phyloP scores from a whole-genome alignment of 2,113 vertebrate species.

The mouse (Mus musculus) region DNA sequence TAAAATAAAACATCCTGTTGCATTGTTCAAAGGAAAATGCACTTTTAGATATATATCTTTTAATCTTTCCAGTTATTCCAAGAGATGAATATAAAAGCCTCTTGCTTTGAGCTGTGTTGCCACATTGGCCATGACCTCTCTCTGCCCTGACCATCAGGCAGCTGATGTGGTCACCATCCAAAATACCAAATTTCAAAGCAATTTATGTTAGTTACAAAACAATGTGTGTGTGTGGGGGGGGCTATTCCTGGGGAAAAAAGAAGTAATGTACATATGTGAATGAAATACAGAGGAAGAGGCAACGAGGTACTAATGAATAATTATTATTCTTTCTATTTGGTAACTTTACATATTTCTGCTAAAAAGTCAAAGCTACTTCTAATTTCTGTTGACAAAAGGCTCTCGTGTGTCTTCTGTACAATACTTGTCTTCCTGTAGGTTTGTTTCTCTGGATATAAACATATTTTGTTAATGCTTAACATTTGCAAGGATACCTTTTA shows the following conservation, averaged over 20 bases:
- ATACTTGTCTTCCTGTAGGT: not conserved
- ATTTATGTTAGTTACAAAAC: not conserved
- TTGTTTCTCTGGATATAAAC: not conserved
- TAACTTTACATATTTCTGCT: not conserved
- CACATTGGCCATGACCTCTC: not conserved
- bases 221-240: not conserved
- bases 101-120: not conserved
- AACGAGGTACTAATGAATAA: not conserved
- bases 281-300: not conserved
- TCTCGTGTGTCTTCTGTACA: not conserved
- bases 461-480: not conserved
- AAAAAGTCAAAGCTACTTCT: not conserved
- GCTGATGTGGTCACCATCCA: not conserved
- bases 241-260: not conserved
- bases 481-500: not conserved
- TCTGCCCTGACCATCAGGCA: not conserved
- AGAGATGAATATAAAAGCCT: not conserved
- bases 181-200: conserved; percentile 26
- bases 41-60: not conserved
- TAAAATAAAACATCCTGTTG: not conserved
- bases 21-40: not conserved
- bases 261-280: not conserved
- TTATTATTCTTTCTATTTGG: not conserved
- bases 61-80: not conserved
- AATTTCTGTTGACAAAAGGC: not conserved